A percentile compares a stretch with the other conserved stretches of the same genome.
phyloP scores from a whole-genome alignment of 2,797 vertebrate genomes.

The Sebastolobus altivelis region DNA sequence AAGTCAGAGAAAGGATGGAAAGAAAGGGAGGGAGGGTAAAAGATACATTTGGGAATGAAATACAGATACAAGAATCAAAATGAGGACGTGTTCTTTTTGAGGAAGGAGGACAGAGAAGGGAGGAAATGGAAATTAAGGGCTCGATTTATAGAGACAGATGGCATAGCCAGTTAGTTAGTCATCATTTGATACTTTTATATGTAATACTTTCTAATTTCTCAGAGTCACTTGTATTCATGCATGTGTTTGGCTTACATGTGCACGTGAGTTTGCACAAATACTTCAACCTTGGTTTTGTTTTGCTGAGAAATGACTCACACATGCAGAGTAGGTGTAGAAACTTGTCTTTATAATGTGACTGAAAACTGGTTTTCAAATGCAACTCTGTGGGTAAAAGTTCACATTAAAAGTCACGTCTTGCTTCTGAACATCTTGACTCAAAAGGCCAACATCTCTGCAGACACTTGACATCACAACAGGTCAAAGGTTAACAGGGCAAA shows the following conservation, averaged over 20 bases:
- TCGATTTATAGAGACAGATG: conserved; percentile 14
- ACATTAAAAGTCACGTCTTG: conserved; percentile 1
- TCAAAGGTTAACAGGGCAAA: conserved; percentile 44
- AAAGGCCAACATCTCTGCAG: conserved; percentile 18
- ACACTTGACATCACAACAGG: conserved; percentile 17
- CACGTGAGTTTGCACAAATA: neutral
- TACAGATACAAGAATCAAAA: conserved; percentile 21
- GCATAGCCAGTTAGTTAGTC: neutral
- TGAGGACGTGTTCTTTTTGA: conserved; percentile 14
- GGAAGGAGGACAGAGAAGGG: neutral
- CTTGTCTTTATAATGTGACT: neutral
- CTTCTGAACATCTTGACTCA: neutral
- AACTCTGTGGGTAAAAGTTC: neutral
- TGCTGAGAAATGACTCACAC: conserved; percentile 35
- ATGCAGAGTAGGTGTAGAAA: conserved; percentile 5
- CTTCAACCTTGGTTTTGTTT: conserved; percentile 20
- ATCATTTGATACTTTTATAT: conserved; percentile 9
- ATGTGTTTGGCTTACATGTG: neutral
- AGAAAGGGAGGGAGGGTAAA: neutral
- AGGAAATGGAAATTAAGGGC: neutral
- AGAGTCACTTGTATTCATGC: neutral
- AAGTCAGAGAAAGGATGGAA: neutral
- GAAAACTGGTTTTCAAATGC: conserved; percentile 4
- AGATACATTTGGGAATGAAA: conserved; percentile 18
- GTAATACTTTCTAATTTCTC: conserved; percentile 4